Base-by-base conservation (phyloP, 2,113 vertebrate genomes). In the Formicarius rufipectus region DNA sequence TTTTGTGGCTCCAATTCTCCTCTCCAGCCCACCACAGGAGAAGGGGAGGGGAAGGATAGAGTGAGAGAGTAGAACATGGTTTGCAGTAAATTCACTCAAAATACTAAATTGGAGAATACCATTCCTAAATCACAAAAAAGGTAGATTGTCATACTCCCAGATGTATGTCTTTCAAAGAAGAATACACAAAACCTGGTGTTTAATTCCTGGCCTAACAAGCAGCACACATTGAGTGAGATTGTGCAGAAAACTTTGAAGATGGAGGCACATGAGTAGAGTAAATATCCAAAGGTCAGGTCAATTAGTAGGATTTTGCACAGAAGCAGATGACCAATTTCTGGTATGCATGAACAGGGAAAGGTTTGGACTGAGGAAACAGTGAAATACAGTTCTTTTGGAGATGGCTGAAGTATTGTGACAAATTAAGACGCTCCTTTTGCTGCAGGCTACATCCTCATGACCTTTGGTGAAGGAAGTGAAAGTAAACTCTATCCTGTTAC, bases 251-350 rank as follows among this genome's bases (percentile, higher is more conserved):
- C 28, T 47, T 55, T 64, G 73, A 63, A 85, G 58, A 27, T 55
- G 35, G 21, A 89, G 9, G 20, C 10, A 59, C 30, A 8, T 33
- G 25, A 81, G 52, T 53, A 84, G 25, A 78, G 47, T 50, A 84
- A 86, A 87, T 59, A 67, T 7, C 21, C 50, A 91, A 78, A 95
- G 77, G 47, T 69, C 64, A 68, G 53, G 45, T 20, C 82, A 49
- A 56, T n/a, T 17, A 12, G 52, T 33, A 75, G 44, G 28, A 79
- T 10, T 74, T 76, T 83, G 58, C 50, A 79, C 20, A 69, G 49
- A 80, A 14, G 45, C 30, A 79, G 87, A 45, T 0, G 4, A 59
- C 4, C 1, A 1, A 2, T 85, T 85, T 80, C n/a, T 66, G 42
- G 10, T 87, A 62, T 45, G 49, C 7, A 35, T 20, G 50, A 83